phyloP scores from a whole-genome alignment of 2,888 invertebrate genomes.

The Melinaea marsaeus region DNA sequence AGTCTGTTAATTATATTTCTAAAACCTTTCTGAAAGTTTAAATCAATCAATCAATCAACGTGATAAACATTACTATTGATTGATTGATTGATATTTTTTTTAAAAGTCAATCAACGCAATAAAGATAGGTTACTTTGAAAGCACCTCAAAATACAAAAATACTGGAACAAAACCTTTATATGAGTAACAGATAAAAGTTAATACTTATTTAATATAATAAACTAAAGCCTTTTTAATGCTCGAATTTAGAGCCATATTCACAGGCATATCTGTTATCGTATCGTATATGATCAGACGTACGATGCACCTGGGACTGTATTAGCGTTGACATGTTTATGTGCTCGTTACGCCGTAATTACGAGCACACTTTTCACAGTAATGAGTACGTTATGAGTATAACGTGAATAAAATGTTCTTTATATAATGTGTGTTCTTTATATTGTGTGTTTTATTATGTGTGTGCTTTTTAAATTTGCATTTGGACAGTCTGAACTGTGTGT shows the following conservation, averaged over 20 bases:
- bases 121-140: no score
- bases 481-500: neutral
- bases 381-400: conserved; percentile 15
- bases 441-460: neutral
- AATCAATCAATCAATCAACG: no score
- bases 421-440: conserved; percentile 1
- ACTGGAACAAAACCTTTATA: no score
- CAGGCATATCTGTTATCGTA: conserved; percentile 20
- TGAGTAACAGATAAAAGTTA: no score
- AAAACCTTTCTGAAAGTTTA: no score
- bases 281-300: conserved; percentile 27
- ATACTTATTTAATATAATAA: no score
- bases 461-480: conserved; percentile 3
- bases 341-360: conserved; percentile 30
- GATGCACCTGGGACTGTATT: conserved; percentile 38
- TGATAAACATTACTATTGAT: no score
- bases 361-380: conserved; percentile 29
- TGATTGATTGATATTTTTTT: no score
- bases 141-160: no score
- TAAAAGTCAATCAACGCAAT: no score
- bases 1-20: no score
- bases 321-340: conserved; percentile 36
- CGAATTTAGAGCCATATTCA: conserved; percentile 5
- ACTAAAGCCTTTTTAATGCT: neutral
- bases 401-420: conserved; percentile 8